Evolutionary conservation across 2,797 vertebrate genomes (phyloP).

Genomic region (Tapirus indicus): DNA sequence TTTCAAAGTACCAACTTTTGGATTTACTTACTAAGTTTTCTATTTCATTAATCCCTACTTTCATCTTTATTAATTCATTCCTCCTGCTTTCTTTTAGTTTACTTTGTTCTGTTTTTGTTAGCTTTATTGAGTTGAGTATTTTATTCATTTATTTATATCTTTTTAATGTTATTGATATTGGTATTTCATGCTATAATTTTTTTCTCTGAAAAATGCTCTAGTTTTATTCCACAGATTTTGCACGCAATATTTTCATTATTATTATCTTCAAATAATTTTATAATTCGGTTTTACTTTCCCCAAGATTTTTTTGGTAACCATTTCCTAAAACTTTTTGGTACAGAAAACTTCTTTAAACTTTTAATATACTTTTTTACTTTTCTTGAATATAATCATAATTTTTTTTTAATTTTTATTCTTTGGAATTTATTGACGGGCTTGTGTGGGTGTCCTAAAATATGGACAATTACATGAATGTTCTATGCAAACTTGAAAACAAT

Average conservation of each 20-base stretch:
- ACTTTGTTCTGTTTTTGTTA: not conserved
- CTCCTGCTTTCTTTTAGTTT: not conserved
- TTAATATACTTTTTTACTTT: not conserved
- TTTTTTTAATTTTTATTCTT: not conserved
- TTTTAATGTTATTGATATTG: not conserved
- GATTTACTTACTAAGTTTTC: not conserved
- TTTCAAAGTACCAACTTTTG: not conserved
- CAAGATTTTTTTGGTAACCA: not conserved
- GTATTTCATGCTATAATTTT: not conserved
- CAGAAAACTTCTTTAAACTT: not conserved
- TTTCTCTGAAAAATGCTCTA: not conserved
- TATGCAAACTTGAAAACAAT: not conserved
- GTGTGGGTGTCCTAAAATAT: not conserved
- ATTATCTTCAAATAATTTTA: not conserved
- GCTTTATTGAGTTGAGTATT: not conserved
- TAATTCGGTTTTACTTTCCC: not conserved
- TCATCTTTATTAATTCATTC: not conserved
- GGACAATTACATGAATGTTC: not conserved
- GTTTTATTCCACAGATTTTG: not conserved
- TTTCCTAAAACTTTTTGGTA: not conserved
- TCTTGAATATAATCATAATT: not conserved
- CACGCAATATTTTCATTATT: not conserved
- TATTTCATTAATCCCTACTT: not conserved
- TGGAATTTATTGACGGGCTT: not conserved
- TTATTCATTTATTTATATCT: not conserved